Percentiles rank a stretch among this genome's conserved stretches.
These are phyloP conservation scores for Argyresthia albistria DNA, from an alignment of 2,888 invertebrate species.

Conservation along the genomic window DNA sequence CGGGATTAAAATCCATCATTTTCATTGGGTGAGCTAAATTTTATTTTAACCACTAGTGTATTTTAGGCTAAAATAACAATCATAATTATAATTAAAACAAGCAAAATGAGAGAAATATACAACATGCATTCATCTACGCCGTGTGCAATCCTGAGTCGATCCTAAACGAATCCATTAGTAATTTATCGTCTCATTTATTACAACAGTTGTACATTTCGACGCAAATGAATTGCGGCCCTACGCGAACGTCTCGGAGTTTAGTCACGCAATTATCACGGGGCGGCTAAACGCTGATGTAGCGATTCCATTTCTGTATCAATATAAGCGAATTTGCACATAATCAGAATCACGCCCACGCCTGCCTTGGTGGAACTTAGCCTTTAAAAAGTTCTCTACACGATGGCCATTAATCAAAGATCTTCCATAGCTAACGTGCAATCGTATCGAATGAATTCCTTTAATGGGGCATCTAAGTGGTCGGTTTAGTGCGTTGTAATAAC, in stretches of 20 bases:
- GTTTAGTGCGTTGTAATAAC: constrained; percentile 51
- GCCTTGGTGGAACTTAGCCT: constrained; percentile 12
- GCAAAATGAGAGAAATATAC: not conserved
- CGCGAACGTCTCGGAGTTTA: constrained; percentile 27
- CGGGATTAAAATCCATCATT: not conserved
- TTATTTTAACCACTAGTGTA: too few species aligned
- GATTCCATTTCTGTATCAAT: constrained; percentile 29
- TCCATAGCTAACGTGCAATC: constrained; percentile 42
- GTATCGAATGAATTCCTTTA: constrained; percentile 56
- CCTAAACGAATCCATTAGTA: constrained; percentile 44
- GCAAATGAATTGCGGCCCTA: constrained; percentile 39
- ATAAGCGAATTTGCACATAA: constrained; percentile 36
- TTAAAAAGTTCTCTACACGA: constrained; percentile 28
- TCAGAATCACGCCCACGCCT: constrained; percentile 18
- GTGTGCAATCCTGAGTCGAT: constrained; percentile 25
- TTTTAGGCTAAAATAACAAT: not conserved
- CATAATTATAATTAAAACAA: not conserved
- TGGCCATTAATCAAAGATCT: constrained; percentile 36
- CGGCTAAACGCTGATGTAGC: constrained; percentile 25
- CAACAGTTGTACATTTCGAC: constrained; percentile 28
- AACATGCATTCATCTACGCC: constrained; percentile 8
- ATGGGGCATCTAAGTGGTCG: constrained; percentile 53
- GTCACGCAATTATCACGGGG: constrained; percentile 47
- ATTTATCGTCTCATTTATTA: constrained; percentile 50
- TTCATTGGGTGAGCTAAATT: not conserved